Evolutionary conservation across 2,113 vertebrate species (phyloP).

Genomic region (Salminus brasiliensis): DNA sequence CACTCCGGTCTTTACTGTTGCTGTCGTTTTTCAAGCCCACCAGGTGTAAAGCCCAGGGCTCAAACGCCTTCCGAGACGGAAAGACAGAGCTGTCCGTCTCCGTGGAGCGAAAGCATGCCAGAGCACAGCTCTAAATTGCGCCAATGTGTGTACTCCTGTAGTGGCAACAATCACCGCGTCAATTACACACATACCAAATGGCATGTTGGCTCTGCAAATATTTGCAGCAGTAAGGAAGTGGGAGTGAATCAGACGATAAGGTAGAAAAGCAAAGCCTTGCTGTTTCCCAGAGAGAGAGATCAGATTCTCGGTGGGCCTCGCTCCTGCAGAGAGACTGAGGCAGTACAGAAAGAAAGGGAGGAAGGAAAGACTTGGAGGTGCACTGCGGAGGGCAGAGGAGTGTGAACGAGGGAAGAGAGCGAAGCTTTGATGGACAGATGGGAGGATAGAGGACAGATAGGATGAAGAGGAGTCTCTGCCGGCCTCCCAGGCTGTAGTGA

Average conservation of each 20-base stretch:
- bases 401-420: slow-evolving; percentile 73
- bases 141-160: slow-evolving; percentile 49
- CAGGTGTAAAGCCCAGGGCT: slow-evolving; percentile 27
- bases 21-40: slow-evolving; percentile 34
- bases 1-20: slow-evolving; percentile 28
- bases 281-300: slow-evolving; percentile 56
- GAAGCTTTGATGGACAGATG: slow-evolving; percentile 75
- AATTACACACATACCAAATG: slow-evolving; percentile 56
- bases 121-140: slow-evolving; percentile 31
- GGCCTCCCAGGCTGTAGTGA: slow-evolving; percentile 82
- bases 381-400: slow-evolving; percentile 3
- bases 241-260: slow-evolving; percentile 54
- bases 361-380: neutral
- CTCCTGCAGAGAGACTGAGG: slow-evolving; percentile 65
- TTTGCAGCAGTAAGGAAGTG: slow-evolving; percentile 48
- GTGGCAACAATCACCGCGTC: slow-evolving; percentile 50
- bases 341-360: neutral
- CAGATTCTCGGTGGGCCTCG: slow-evolving; percentile 53
- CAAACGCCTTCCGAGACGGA: slow-evolving; percentile 2
- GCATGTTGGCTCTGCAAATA: slow-evolving; percentile 53
- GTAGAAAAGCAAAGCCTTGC: slow-evolving; percentile 40
- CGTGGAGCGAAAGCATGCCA: slow-evolving; percentile 26
- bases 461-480: slow-evolving; percentile 78
- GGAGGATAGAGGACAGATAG: slow-evolving; percentile 72
- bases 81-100: neutral